These are phyloP conservation scores for Blastomussa wellsi DNA, from an alignment of 92 coral and sea anemone genomes.

Conservation along the genomic window DNA sequence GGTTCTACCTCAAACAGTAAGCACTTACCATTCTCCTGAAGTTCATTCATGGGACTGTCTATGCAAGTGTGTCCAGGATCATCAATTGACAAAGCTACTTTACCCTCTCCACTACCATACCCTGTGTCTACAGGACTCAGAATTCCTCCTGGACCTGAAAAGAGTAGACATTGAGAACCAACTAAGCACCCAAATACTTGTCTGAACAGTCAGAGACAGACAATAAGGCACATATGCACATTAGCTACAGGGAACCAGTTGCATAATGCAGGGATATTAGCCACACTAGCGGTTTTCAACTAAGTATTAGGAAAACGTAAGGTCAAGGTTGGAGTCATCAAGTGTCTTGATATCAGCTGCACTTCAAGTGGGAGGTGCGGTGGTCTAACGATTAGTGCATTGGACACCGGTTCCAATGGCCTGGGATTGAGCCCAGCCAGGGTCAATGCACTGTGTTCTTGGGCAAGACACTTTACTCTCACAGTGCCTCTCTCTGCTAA, in stretches of 20 bases:
- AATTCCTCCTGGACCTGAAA: constrained; percentile 47
- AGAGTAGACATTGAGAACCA: not conserved
- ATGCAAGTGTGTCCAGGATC: not conserved
- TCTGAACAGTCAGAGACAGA: not conserved
- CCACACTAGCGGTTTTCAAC: not conserved
- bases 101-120: constrained; percentile 72
- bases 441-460: too few species aligned
- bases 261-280: not conserved
- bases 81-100: constrained; percentile 22
- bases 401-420: too few species aligned
- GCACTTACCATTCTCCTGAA: constrained; percentile 1
- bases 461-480: too few species aligned
- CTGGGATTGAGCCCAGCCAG: too few species aligned
- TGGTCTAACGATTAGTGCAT: too few species aligned
- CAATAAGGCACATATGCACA: not conserved
- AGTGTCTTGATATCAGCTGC: too few species aligned
- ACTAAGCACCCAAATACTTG: not conserved
- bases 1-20: not conserved
- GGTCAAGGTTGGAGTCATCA: too few species aligned
- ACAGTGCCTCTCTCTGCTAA: too few species aligned
- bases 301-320: too few species aligned
- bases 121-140: constrained; percentile 87
- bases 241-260: not conserved
- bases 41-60: not conserved
- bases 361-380: too few species aligned